Base-by-base conservation (phyloP, 1,140 invertebrate species). In the Microplitis mediator region DNA sequence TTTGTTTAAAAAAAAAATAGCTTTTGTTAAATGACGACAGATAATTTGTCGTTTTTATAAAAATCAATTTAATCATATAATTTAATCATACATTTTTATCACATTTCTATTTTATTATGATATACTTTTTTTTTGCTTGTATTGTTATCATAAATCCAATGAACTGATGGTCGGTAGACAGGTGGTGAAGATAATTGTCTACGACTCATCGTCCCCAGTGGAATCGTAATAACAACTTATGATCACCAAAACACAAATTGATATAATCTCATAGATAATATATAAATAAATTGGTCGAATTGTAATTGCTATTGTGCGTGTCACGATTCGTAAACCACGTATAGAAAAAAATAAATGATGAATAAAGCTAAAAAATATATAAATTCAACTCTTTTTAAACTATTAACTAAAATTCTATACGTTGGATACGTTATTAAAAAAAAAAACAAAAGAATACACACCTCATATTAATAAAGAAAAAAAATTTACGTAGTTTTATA, bases 241-340 rank as follows among this genome's bases (percentile, higher is more conserved):
- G 70, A 75, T 72, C 74, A 70, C 66, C 62, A 68, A 71, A 75
- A 74, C 64, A 36, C 32, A 14, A 36, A 3, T n/a, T 16, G 58
- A 60, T 66, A 60, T 64, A 63, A 75, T 73, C 65, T 66, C 64
- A 67, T 66, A 79, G 82, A 79, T 82, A 87, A 80, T 81, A 77
- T 74, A 51, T 74, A 75, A 74, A 80, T 87, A 85, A 85, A 87
- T 84, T 83, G 78, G 81, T 76, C 69, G 77, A 80, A 84, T 84
- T 84, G 82, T 87, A 87, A 87, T 86, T 86, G 86, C 85, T 79
- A 75, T 85, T 87, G 85, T 87, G 85, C 85, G 85, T 87, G 85
- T 85, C 76, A 68, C 69, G 63, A 71, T 50, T 66, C 50, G 56
- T 58, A 62, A 32, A 35, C 39, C 16, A 63, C n/a, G 36, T 71